phyloP scores from a whole-genome alignment of 2,113 vertebrate species.

The Pteronura brasiliensis region DNA sequence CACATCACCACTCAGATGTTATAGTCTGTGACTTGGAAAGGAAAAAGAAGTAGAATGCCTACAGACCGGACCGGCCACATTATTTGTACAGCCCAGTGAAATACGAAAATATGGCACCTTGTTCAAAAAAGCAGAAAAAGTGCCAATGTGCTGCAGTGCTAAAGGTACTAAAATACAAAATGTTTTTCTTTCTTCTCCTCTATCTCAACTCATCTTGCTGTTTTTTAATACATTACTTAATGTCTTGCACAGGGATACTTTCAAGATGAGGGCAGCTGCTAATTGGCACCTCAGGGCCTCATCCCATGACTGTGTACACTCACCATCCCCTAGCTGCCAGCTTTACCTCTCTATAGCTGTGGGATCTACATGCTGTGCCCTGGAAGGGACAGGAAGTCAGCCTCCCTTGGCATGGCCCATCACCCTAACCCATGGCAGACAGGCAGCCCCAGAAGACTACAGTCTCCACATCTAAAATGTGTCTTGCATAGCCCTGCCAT shows the following conservation, averaged over 20 bases:
- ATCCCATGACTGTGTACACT: neutral
- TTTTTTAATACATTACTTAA: neutral
- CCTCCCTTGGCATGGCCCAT: neutral
- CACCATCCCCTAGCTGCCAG: neutral
- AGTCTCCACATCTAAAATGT: neutral
- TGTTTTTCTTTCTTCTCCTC: neutral
- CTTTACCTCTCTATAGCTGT: neutral
- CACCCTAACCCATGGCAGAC: neutral
- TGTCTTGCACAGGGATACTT: neutral
- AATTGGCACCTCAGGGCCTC: accelerated
- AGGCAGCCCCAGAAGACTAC: neutral
- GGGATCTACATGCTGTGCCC: neutral
- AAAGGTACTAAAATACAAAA: slow-evolving; percentile 8
- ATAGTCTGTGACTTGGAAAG: neutral
- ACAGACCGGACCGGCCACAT: neutral
- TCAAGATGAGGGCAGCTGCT: neutral
- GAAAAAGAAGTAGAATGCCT: slow-evolving; percentile 26
- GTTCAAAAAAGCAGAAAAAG: neutral
- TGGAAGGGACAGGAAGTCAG: neutral
- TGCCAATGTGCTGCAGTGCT: neutral
- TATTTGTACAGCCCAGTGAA: neutral
- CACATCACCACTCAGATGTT: neutral
- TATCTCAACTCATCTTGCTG: neutral
- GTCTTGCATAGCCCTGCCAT: neutral
- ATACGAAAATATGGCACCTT: neutral